phyloP scores from a whole-genome alignment of 2,888 invertebrate species.

The Idaea straminata region DNA sequence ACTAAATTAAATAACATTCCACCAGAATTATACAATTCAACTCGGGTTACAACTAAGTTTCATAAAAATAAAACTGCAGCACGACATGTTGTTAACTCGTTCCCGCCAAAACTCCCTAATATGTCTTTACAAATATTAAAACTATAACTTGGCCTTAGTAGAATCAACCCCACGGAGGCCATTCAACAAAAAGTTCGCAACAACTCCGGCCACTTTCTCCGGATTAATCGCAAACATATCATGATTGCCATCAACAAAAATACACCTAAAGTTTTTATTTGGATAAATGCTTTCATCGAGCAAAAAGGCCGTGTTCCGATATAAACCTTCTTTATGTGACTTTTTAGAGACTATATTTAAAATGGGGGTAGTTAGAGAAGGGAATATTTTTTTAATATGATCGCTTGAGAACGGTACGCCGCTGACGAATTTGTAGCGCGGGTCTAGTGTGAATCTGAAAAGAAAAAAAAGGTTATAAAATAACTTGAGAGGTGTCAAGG shows the following conservation, averaged over 20 bases:
- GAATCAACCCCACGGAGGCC: conserved; percentile 46
- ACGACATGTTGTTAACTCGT: too few relatives aligned
- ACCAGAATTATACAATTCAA: too few relatives aligned
- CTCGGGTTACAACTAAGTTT: too few relatives aligned
- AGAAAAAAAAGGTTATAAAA: too few relatives aligned
- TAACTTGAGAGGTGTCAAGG: too few relatives aligned
- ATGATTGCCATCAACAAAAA: conserved; percentile 75
- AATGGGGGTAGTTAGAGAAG: conserved; percentile 42
- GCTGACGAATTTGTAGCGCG: conserved; percentile 61
- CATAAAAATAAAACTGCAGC: too few relatives aligned
- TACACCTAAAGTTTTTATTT: conserved; percentile 41
- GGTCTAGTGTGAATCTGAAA: conserved; percentile 77
- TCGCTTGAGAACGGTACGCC: conserved; percentile 53
- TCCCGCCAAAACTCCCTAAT: too few relatives aligned
- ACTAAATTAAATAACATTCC: too few relatives aligned
- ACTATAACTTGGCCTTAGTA: conserved; percentile 50
- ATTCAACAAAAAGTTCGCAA: conserved; percentile 59
- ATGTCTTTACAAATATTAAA: background rate
- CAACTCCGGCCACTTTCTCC: conserved; percentile 63
- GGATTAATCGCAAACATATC: conserved; percentile 81
- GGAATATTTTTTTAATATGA: conserved; percentile 52
- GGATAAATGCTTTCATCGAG: conserved; percentile 47
- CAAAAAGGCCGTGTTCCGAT: conserved; percentile 42
- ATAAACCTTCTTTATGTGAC: conserved; percentile 37
- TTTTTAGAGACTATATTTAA: conserved; percentile 43